Evolutionary conservation across 2,113 vertebrate species (phyloP), one percentile per base, ranked within the genome.

Genomic region (Notothenia rossii): DNA sequence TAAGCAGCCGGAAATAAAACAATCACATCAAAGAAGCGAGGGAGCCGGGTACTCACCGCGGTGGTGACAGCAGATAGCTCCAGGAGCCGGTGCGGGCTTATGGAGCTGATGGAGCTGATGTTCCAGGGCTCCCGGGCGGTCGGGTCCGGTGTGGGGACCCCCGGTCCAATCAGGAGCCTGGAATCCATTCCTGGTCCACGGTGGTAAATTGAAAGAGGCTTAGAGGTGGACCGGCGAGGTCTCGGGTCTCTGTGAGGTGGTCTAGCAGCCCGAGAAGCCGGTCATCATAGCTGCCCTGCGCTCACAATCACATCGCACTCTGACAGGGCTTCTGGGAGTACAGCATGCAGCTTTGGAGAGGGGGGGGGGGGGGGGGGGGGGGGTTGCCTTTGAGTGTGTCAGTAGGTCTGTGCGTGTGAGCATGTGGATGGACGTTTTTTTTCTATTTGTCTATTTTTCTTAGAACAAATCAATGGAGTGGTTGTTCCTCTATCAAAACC

Each of bases 1-100:
- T 29, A 54, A 25, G 18, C 53, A 51, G 2, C 48, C 45, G 40
- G 43, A 60, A 51, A 49, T 11, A 49, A 70, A 51, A 49, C 15
- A 70, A 54, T 12, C 10, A 40, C 10, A 56, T 1, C 15, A 7
- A 62, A 11, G 9, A 5, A 36, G 3, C 25, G 22, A 17, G 51
- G 29, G 3, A 9, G n/a, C 5, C 3, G 10, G 25, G 3, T 50
- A 93, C 96, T 96, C 94, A 97, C 96, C 62, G 78, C 29, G 90
- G 95, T 96, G 20, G 89, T 29, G 53, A 68, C 36, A 3, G 90
- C 82, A n/a, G 77, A 89, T 83, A 95, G 88, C 54, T 95, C 95
- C 86, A 83, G 84, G 67, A 75, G 81, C 64, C 82, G 82, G 79
- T 93, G 95, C 60, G 90, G 51, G 43, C 17, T 92, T 74, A 79